These are phyloP conservation scores for Amphimedon queenslandica DNA, from an alignment of 37 sponge, comb jelly and placozoan genomes.

Conservation along the genomic window DNA sequence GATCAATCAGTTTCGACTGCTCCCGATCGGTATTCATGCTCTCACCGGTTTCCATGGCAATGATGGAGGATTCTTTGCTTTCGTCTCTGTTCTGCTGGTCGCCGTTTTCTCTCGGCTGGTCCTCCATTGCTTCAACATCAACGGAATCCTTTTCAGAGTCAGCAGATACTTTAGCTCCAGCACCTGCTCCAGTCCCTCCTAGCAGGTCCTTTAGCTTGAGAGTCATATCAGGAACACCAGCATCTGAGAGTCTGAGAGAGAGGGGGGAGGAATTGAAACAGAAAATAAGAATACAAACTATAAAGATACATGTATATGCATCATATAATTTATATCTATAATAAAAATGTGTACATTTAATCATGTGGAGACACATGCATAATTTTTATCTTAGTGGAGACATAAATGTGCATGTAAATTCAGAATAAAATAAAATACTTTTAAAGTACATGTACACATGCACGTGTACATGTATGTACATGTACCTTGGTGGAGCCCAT, in stretches of 20 bases:
- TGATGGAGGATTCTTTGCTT: not conserved
- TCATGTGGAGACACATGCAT: too few relatives aligned
- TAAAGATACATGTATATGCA: not conserved
- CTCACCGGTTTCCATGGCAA: not conserved
- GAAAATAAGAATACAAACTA: not conserved
- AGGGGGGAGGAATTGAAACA: not conserved
- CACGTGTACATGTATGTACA: not conserved
- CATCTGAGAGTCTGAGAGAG: not conserved
- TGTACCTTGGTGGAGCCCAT: constrained; percentile 90
- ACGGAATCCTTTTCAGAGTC: not conserved
- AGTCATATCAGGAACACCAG: constrained; percentile 11
- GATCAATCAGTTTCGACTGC: not conserved
- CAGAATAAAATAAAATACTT: constrained; percentile 30
- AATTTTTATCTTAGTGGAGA: too few relatives aligned
- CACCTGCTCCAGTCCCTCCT: not conserved
- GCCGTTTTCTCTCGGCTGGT: constrained; percentile 19
- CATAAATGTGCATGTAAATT: too few relatives aligned
- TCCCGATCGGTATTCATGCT: not conserved
- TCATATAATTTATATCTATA: too few relatives aligned
- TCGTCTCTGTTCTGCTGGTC: not conserved
- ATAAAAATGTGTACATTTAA: too few relatives aligned
- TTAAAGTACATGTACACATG: not conserved
- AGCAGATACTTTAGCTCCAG: too few relatives aligned
- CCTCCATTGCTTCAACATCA: not conserved
- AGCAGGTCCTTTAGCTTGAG: constrained; percentile 27